Conservation (phyloP, 2,888 invertebrate species). For the Yponomeuta plumbellus region DNA sequence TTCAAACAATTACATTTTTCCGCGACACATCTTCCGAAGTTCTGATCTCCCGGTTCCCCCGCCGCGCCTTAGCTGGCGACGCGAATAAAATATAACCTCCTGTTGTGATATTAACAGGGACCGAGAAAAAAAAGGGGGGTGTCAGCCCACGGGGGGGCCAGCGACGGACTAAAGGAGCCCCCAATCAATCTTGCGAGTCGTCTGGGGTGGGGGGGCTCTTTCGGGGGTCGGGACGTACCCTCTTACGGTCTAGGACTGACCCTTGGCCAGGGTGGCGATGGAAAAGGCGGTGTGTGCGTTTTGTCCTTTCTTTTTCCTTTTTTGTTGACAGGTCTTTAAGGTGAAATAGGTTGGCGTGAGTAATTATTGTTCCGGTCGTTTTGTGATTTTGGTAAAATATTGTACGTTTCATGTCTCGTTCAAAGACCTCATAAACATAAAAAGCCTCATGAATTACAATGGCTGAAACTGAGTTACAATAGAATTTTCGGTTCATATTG, state of each 20-base stretch:
- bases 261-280: slow-evolving; percentile 53
- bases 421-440: background rate
- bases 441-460: background rate
- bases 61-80: slow-evolving; percentile 43
- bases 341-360: slow-evolving; percentile 19
- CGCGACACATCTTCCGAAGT: slow-evolving; percentile 29
- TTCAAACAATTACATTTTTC: background rate
- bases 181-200: slow-evolving; percentile 78
- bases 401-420: background rate
- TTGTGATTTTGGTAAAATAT: background rate
- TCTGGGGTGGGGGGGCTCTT: slow-evolving; percentile 40
- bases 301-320: slow-evolving; percentile 40
- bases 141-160: slow-evolving; percentile 64
- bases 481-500: background rate
- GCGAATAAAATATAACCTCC: slow-evolving; percentile 65
- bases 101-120: slow-evolving; percentile 72
- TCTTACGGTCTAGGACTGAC: slow-evolving; percentile 66
- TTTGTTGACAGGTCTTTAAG: slow-evolving; percentile 29
- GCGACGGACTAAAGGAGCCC: slow-evolving; percentile 76
- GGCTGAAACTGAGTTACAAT: background rate
- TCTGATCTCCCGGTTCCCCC: slow-evolving; percentile 61
- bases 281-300: slow-evolving; percentile 63
- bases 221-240: slow-evolving; percentile 70
- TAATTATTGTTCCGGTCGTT: slow-evolving; percentile 27
- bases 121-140: slow-evolving; percentile 66